Percentiles rank a stretch among this genome's conserved stretches.
Conservation (phyloP, 2,888 invertebrate species). For the Himalopsyche tibetana region DNA sequence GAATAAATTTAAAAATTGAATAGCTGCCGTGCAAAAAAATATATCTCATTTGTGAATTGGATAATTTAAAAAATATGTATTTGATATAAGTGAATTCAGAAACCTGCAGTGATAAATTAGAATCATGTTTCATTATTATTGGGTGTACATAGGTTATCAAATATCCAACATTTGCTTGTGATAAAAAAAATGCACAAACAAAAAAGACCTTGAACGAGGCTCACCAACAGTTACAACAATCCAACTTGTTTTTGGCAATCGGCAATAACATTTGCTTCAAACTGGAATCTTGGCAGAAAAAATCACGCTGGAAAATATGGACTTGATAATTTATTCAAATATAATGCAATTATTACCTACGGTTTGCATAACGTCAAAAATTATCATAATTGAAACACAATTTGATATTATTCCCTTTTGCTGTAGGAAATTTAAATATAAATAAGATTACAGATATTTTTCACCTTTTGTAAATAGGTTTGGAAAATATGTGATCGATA, state of each 20-base stretch:
- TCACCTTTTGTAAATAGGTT: no score
- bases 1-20: no score
- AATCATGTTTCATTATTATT: neutral
- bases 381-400: no score
- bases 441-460: no score
- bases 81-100: neutral
- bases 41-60: no score
- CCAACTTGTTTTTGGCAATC: neutral
- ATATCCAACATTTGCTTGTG: neutral
- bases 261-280: neutral
- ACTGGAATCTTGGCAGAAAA: neutral
- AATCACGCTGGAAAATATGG: neutral
- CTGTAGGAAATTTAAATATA: no score
- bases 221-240: neutral
- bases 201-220: conserved; percentile 11
- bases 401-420: no score
- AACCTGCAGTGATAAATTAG: neutral
- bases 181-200: conserved; percentile 26
- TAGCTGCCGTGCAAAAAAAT: no score
- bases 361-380: no score
- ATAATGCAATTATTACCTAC: no score
- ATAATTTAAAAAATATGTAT: neutral
- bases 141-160: conserved; percentile 21
- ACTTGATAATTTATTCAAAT: no score
- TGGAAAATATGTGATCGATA: no score